phyloP scores from a whole-genome alignment of 1,140 invertebrate species.

The Drosophila pallidifrons region DNA sequence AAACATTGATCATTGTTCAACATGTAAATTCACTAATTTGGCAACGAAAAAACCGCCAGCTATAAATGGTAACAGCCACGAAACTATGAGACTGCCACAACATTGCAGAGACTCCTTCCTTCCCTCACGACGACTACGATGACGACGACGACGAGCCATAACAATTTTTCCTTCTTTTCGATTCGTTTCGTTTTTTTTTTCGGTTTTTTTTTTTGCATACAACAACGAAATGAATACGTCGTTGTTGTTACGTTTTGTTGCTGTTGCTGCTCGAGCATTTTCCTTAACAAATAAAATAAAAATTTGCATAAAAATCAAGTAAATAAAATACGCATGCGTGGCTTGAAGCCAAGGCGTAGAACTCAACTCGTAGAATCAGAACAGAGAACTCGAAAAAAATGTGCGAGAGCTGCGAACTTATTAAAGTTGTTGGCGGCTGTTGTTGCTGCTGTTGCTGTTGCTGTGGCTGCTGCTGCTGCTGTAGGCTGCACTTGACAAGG shows the following conservation, averaged over 20 bases:
- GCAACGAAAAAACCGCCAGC: constrained; percentile 72
- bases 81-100: constrained; percentile 38
- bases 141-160: constrained; percentile 55
- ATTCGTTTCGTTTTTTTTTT: background rate
- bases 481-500: constrained; percentile 79
- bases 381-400: constrained; percentile 45
- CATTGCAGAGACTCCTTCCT: constrained; percentile 34
- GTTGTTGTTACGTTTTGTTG: constrained; percentile 28
- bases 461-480: constrained; percentile 28
- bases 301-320: constrained; percentile 82
- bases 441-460: constrained; percentile 5
- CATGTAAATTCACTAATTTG: constrained; percentile 84
- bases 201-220: constrained; percentile 59
- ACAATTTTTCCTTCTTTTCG: constrained; percentile 62
- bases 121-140: constrained; percentile 36
- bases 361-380: constrained; percentile 29
- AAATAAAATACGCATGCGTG: constrained; percentile 74
- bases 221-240: constrained; percentile 74
- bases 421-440: constrained; percentile 65
- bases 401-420: constrained; percentile 78
- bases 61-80: constrained; percentile 80
- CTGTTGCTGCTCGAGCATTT: constrained; percentile 38
- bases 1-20: constrained; percentile 84
- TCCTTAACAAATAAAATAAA: constrained; percentile 71
- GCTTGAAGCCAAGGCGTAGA: constrained; percentile 28